Evolutionary conservation across 2,888 invertebrate genomes (phyloP).

Genomic region (Machimus rusticus): DNA sequence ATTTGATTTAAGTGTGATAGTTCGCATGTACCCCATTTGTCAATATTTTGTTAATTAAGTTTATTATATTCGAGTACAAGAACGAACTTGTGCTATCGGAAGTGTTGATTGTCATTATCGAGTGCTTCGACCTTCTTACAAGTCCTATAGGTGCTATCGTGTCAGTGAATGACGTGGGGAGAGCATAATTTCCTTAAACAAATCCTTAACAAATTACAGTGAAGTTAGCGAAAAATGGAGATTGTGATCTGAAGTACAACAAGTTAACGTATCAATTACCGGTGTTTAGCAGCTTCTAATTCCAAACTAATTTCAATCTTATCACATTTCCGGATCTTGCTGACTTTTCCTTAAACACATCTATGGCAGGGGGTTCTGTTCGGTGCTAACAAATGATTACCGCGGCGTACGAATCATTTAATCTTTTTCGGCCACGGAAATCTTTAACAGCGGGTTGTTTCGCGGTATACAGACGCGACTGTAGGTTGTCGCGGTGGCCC

Average conservation of each 20-base stretch:
- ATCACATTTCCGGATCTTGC: slow-evolving; percentile 5
- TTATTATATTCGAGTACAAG: neutral
- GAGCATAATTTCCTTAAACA: neutral
- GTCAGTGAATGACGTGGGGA: neutral
- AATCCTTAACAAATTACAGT: neutral
- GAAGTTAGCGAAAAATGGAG: neutral
- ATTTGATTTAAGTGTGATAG: too few species aligned
- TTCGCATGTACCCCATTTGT: too few species aligned
- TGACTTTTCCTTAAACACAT: neutral
- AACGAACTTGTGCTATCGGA: neutral
- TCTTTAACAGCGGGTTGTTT: neutral
- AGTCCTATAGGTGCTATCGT: neutral
- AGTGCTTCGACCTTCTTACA: neutral
- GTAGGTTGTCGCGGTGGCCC: neutral
- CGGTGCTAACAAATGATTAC: neutral
- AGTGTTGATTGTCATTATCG: neutral
- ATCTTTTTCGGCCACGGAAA: neutral
- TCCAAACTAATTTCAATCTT: neutral
- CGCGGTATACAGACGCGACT: neutral
- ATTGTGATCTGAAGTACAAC: neutral
- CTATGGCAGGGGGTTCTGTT: neutral
- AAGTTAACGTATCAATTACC: slow-evolving; percentile 6
- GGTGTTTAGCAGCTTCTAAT: neutral
- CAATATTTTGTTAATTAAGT: too few species aligned
- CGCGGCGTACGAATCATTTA: neutral